Evolutionary conservation across 2,797 vertebrate species (phyloP).

Genomic region (Spinus olivaceus): DNA sequence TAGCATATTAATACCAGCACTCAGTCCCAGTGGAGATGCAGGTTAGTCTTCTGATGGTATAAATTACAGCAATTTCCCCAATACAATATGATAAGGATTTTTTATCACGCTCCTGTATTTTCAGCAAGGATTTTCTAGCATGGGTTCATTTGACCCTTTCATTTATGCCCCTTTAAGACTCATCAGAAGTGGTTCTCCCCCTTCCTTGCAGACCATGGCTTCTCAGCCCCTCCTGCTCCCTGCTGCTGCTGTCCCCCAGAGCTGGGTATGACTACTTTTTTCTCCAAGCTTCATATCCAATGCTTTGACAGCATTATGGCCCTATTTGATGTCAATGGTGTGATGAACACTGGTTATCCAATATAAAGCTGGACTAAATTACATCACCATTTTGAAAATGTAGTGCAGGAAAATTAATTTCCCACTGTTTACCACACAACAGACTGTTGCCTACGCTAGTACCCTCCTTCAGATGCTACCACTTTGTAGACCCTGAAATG

Average conservation of each 20-base stretch:
- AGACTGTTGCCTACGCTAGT: background rate
- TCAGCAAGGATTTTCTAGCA: background rate
- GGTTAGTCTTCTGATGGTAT: background rate
- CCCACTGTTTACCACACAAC: background rate
- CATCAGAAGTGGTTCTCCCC: rapidly evolving
- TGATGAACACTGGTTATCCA: background rate
- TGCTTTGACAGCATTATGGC: background rate
- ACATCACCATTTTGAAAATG: background rate
- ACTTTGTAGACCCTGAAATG: background rate
- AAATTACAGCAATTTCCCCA: background rate
- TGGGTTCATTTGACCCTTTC: background rate
- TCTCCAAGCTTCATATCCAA: background rate
- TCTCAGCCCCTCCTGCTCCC: background rate
- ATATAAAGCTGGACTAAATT: rapidly evolving
- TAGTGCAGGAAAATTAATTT: background rate
- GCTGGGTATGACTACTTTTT: background rate
- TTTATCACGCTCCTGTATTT: background rate
- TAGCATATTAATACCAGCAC: background rate
- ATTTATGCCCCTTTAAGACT: rapidly evolving
- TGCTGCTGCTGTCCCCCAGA: rapidly evolving
- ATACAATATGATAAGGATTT: background rate
- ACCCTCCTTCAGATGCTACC: background rate
- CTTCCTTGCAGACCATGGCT: rapidly evolving
- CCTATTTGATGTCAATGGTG: background rate
- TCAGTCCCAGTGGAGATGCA: background rate